Conservation (phyloP, 2,888 invertebrate genomes). For the Cyclophora punctaria region DNA sequence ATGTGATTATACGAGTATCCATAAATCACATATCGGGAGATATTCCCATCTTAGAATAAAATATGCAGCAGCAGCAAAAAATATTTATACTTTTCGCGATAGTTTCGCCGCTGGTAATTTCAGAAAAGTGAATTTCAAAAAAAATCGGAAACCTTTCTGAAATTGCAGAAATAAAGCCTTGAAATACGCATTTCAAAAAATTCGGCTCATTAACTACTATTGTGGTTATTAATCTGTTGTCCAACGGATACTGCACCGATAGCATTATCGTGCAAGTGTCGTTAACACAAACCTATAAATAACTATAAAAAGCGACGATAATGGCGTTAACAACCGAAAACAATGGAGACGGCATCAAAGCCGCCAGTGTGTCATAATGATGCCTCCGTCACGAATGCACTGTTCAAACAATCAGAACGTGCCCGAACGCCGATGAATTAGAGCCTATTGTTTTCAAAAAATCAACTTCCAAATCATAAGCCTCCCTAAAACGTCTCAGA, state of each 20-base stretch:
- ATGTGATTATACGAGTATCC: conserved; percentile 9
- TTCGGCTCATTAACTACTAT: too few relatives aligned
- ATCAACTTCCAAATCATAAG: conserved; percentile 4
- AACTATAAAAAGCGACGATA: conserved; percentile 21
- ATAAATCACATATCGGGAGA: neutral
- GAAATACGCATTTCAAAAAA: too few relatives aligned
- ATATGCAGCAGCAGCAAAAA: neutral
- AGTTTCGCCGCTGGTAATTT: too few relatives aligned
- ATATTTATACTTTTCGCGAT: too few relatives aligned
- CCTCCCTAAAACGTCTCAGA: too few relatives aligned
- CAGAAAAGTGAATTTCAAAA: too few relatives aligned
- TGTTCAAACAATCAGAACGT: conserved; percentile 34
- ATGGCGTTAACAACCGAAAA: conserved; percentile 22
- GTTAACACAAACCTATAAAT: conserved; percentile 20
- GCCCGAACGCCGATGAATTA: conserved; percentile 24
- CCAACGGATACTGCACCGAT: too few relatives aligned
- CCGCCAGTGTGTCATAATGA: conserved; percentile 20
- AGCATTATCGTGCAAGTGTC: conserved; percentile 16
- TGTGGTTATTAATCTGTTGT: too few relatives aligned
- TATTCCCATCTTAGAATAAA: too few relatives aligned
- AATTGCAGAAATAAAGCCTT: too few relatives aligned
- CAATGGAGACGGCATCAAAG: conserved; percentile 19
- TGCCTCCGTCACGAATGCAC: conserved; percentile 37
- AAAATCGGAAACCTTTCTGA: too few relatives aligned
- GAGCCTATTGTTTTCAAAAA: conserved; percentile 21